Evolutionary conservation across 1,140 invertebrate species (phyloP), one percentile per base, ranked within the genome.

Genomic region (Leptopilina boulardi): DNA sequence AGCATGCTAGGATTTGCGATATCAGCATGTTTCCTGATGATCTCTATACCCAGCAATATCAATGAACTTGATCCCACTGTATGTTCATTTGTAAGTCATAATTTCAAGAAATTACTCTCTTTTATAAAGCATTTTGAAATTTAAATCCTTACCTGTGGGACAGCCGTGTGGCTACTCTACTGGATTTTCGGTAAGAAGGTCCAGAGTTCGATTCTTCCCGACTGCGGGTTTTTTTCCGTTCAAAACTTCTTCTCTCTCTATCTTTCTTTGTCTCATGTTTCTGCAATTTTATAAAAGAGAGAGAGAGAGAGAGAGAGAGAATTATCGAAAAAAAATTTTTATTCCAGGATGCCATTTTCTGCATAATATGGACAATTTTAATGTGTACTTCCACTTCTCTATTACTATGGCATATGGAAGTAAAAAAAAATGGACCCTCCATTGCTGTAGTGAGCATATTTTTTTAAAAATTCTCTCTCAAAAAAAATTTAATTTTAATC

Each of bases 1-100:
- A 66, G 59, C 13, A 66, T 66, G 59, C 26, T 66, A n/a, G 59
- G 59, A 66, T 66, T 66, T 30, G 59, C 59, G 4, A 4, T 66
- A 13, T 66, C 59, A n/a, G 59, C 59, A 30, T 66, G 59, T n/a
- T 66, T 66, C 23, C 30, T 66, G 26, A 66, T 66, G 59, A 30
- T 66, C 11, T 66, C 59, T 0, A 23, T 66, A n/a, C 59, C 59
- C 0, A 66, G 21, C 15, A 66, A 66, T 66, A 66, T 66, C n/a
- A 30, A 66, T 34, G 59, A 66, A 66, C 26, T 66, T 13, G 59
- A 66, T 30, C 23, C 13, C 13, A 66, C 59, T 66, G 59, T 66
- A 0, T 66, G 59, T 26, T 34, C 23, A 30, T 34, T 66, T 30
- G 59, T 66, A 66, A 66, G 59, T 15, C 11, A 59, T 59, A 30